Evolutionary conservation across 2,113 vertebrate species (phyloP), one percentile per base, ranked within the genome.

Genomic region (Sebastes fasciatus): DNA sequence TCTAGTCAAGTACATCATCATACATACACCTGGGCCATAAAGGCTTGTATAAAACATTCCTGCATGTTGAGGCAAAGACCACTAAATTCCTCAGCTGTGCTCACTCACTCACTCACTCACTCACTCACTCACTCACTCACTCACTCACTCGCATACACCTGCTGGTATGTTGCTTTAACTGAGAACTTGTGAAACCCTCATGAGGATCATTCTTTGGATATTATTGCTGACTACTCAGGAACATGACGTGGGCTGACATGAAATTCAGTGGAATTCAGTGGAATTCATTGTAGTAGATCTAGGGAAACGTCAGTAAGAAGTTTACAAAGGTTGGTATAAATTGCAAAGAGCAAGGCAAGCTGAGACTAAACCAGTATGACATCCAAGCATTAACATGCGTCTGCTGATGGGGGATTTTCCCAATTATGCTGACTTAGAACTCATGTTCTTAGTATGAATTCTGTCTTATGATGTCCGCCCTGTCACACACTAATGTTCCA

Each of bases 141-240:
- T 79, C 70, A 52, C 40, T 57, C 49, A 77, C 76, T 79, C 70
- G 49, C 63, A 67, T 78, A 48, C 86, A 90, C 88, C 85, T 86
- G 85, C 26, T 66, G 73, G 74, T 78, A 85, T 87, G 86, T 87
- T 80, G 82, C 48, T 86, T 86, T 73, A 77, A 70, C 65, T 75
- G 74, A 57, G 21, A 81, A 17, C 57, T 69, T 72, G 77, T 82
- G 51, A 89, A 88, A 74, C 21, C 17, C 21, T 88, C 75, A 40
- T 84, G 69, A 77, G 77, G 54, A 55, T 6, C 80, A 83, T 85
- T 86, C 79, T 82, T 87, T 48, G 67, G 75, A 89, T 86, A 17
- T 49, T 74, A 77, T 43, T 83, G 77, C 60, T 75, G 45, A 61
- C 70, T 65, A 46, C 67, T 65, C 72, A 46, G 57, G 46, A 80